Base-by-base conservation (phyloP, 2,888 invertebrate species). In the Acleris emargana region DNA sequence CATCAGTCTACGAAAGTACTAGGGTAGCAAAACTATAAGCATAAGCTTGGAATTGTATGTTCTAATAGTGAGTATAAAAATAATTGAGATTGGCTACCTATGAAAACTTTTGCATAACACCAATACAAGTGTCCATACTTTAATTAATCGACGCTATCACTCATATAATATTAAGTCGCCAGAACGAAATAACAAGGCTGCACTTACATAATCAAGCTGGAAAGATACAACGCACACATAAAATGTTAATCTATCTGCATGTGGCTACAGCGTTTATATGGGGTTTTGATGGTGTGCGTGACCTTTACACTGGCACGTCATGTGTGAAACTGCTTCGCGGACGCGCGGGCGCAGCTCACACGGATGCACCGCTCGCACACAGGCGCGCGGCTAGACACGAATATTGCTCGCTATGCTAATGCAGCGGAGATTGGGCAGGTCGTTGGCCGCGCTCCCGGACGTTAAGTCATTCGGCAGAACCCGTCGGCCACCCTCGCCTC, bases 341-440 rank as follows among this genome's bases (percentile, higher is more conserved):
- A 72, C 38, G 38, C 79, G 78, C 77, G 71, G 70, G 75, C 79
- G 77, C 77, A 75, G 59, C 61, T 67, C 79, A 75, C 79, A 75
- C 75, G 76, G 76, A 77, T 70, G 72, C 59, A 66, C 66, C 73
- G 58, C 72, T 71, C 78, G 73, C 88, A 81, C 78, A 79, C 81
- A 73, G 73, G 76, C 28, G 38, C 52, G 52, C n/a, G 76, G 79
- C 81, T 86, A 88, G 85, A 86, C 86, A 86, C 83, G 86, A 88
- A 90, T 90, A 89, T 91, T 90, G 92, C 90, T 88, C 85, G 91
- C 91, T 88, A 92, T 92, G 93, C 91, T 92, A 93, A 93, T 93
- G 93, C 91, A 85, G 84, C 86, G 86, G 91, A 92, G 93, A 93
- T 93, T 92, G 93, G 93, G 89, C 88, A 91, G 93, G 93, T 93